Evolutionary conservation across 2,113 vertebrate species (phyloP), one percentile per base, ranked within the genome.

Genomic region (Pteruthius melanotis): DNA sequence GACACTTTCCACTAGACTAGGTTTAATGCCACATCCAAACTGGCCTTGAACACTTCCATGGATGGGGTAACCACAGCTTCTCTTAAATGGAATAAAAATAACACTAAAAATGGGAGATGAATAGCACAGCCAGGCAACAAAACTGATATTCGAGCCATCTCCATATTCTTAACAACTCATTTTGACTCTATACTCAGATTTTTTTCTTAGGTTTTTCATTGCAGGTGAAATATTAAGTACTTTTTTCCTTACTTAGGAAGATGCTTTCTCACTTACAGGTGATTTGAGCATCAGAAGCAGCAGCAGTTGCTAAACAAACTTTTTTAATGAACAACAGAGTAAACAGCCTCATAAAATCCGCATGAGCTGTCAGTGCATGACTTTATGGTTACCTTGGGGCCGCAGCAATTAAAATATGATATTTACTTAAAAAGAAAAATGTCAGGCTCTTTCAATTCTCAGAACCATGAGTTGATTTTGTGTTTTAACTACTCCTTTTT

Each of bases 371-470:
- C 72, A 96, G 63, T 75, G 92, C 31, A 64, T 68, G 90, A 78
- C 69, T 96, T 97, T 96, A 94, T 59, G 37, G 59, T 74, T 97
- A 92, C 66, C 76, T 84, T 83, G 54, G 53, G 91, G 63, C 87
- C 79, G 28, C 63, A 66, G 66, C 87, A 97, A 96, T 97, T 96
- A 97, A 97, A 97, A 94, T 87, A 87, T 70, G 87, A 31, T 94
- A 56, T 96, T 97, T 98, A 89, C 91, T 82, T 95, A 95, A 85
- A 95, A 95, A 91, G 93, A 96, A 94, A 95, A 93, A 71, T 92
- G 84, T 97, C 83, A 94, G 14, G 26, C 64, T 96, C 42, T 59
- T 97, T 95, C 83, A 85, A 0, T 89, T 91, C 78, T 93, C 81
- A 89, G 40, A 90, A 72, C 54, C 77, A 53, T 40, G 54, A 80